A percentile compares a stretch with the other conserved stretches of the same genome.
Conservation (phyloP, 1,140 invertebrate species). For the Trissolcus basalis region DNA sequence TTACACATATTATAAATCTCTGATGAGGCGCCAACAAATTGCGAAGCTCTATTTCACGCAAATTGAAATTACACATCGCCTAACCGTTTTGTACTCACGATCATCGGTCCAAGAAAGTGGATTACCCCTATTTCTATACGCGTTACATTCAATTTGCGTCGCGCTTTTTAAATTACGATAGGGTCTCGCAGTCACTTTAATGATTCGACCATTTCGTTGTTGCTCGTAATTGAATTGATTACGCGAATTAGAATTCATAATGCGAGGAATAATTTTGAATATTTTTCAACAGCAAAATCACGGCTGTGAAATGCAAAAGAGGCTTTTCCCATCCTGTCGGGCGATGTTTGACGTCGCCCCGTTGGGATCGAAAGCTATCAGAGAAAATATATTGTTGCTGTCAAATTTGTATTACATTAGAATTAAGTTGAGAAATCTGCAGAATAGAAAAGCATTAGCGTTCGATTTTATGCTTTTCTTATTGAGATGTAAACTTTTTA, state of each 20-base stretch:
- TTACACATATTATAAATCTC: no score
- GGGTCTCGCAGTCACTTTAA: neutral
- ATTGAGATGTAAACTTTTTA: no score
- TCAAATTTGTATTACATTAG: neutral
- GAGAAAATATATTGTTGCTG: constrained; percentile 11
- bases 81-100: no score
- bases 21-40: no score
- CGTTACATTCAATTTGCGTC: neutral
- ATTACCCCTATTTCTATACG: no score
- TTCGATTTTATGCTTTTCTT: no score
- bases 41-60: no score
- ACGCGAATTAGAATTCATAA: neutral
- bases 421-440: no score
- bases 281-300: neutral
- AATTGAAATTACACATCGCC: no score
- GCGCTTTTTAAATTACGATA: neutral
- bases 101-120: no score
- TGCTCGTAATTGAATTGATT: neutral
- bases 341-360: neutral
- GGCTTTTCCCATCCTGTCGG: neutral
- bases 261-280: constrained; percentile 1
- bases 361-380: neutral
- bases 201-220: neutral
- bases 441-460: no score
- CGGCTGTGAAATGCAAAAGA: neutral